A percentile compares a stretch with the other conserved stretches of the same genome.
These are phyloP conservation scores for Dermolepida albohirtum DNA, from an alignment of 2,888 invertebrate genomes.

Conservation along the genomic window DNA sequence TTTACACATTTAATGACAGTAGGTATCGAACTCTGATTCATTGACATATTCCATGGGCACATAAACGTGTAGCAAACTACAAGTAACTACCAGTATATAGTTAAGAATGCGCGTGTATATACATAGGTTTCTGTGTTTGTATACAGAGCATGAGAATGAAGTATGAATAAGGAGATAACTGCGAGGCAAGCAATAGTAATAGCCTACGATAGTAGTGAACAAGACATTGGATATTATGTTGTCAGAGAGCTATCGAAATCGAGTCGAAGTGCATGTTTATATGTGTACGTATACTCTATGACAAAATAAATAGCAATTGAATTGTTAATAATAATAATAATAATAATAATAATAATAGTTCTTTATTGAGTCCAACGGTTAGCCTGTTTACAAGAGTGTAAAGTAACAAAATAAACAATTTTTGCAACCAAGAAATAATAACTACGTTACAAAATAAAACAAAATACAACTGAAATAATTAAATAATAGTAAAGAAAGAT, in stretches of 20 bases:
- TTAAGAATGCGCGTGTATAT: neutral
- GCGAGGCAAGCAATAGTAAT: neutral
- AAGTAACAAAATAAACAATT: no score
- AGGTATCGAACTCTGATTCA: neutral
- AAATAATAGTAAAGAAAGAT: no score
- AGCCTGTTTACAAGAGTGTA: no score
- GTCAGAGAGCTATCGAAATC: constrained; percentile 1
- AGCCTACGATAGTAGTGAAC: neutral
- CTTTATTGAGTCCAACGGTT: no score
- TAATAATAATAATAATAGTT: no score
- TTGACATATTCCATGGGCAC: constrained; percentile 13
- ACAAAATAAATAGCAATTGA: no score
- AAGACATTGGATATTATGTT: constrained; percentile 22
- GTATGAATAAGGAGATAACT: constrained; percentile 27
- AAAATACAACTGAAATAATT: no score
- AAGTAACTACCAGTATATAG: neutral
- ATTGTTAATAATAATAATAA: no score
- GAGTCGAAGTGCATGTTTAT: no score
- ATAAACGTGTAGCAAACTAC: neutral
- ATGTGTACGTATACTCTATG: no score
- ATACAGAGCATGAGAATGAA: constrained; percentile 14
- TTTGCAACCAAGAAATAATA: no score
- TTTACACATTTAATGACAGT: constrained; percentile 6
- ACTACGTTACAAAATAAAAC: no score
- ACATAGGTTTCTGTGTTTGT: neutral